These are phyloP conservation scores for Trichogramma pretiosum DNA, from an alignment of 1,140 invertebrate genomes.

Conservation along the genomic window DNA sequence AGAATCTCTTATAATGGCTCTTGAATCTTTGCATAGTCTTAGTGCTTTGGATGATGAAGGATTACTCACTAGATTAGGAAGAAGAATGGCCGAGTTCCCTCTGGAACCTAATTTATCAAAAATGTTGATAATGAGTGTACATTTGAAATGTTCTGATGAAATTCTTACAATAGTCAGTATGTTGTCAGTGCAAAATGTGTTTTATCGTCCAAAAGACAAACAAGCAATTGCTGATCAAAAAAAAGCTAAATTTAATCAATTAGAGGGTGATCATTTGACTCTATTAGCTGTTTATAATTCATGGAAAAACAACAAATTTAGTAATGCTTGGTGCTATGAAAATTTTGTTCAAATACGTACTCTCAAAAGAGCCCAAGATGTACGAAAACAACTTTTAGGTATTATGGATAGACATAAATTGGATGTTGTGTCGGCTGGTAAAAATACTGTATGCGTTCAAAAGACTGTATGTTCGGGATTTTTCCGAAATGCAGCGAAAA, in stretches of 20 bases:
- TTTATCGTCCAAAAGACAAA: constrained; percentile 95
- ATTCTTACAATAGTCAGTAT: constrained; percentile 98
- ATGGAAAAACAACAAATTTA: constrained; percentile 99
- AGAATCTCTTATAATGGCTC: constrained; percentile 91
- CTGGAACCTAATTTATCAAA: constrained; percentile 98
- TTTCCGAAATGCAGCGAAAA: constrained; percentile 97
- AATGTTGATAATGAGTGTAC: constrained; percentile 98
- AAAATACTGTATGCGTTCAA: constrained; percentile 90
- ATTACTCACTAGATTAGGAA: constrained; percentile 81
- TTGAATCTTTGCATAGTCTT: constrained; percentile 93
- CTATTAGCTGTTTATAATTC: constrained; percentile 98
- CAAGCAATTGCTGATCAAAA: constrained; percentile 97
- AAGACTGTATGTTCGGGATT: constrained; percentile 99
- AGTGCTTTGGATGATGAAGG: constrained; percentile 97
- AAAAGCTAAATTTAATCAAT: constrained; percentile 98
- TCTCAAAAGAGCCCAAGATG: constrained; percentile 94
- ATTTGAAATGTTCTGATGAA: constrained; percentile 97
- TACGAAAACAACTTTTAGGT: constrained; percentile 92
- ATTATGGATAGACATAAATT: constrained; percentile 98
- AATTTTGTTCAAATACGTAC: constrained; percentile 98
- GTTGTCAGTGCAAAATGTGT: constrained; percentile 98
- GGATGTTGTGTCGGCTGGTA: constrained; percentile 93
- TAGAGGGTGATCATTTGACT: constrained; percentile 97
- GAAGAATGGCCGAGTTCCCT: constrained; percentile 98
- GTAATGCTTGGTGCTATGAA: constrained; percentile 98